Percentiles rank a stretch among this genome's conserved stretches.
Evolutionary conservation across 2,888 invertebrate species (phyloP).

Genomic region (Eupithecia vulgata): DNA sequence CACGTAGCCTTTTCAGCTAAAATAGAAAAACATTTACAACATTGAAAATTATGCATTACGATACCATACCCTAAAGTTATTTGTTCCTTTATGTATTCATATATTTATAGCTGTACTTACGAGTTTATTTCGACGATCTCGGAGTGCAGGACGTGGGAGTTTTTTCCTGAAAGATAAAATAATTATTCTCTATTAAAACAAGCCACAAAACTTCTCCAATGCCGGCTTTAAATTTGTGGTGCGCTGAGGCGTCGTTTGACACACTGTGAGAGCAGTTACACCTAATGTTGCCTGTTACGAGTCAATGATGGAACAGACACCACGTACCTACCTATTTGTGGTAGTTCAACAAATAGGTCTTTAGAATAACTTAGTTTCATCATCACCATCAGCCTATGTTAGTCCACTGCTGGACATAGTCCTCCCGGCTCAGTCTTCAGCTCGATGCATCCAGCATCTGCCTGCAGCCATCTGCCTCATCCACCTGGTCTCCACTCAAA

Average conservation of each 20-base stretch:
- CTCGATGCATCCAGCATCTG: too few relatives aligned
- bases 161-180: conserved; percentile 22
- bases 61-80: background rate
- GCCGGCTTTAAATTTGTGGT: background rate
- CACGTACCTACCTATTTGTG: too few relatives aligned
- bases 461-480: too few relatives aligned
- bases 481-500: too few relatives aligned
- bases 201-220: background rate
- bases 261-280: background rate
- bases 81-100: background rate
- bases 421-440: too few relatives aligned
- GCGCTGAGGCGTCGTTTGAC: background rate
- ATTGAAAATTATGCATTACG: background rate
- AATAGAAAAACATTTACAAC: conserved; percentile 18
- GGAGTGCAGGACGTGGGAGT: conserved; percentile 5
- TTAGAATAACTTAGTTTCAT: background rate
- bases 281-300: background rate
- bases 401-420: too few relatives aligned
- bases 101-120: conserved; percentile 45
- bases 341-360: background rate
- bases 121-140: conserved; percentile 30
- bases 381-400: too few relatives aligned
- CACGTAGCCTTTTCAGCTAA: conserved; percentile 54
- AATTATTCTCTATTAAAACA: background rate
- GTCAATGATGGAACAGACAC: background rate